phyloP scores from a whole-genome alignment of 2,797 vertebrate species.

The Eulemur coronatus region DNA sequence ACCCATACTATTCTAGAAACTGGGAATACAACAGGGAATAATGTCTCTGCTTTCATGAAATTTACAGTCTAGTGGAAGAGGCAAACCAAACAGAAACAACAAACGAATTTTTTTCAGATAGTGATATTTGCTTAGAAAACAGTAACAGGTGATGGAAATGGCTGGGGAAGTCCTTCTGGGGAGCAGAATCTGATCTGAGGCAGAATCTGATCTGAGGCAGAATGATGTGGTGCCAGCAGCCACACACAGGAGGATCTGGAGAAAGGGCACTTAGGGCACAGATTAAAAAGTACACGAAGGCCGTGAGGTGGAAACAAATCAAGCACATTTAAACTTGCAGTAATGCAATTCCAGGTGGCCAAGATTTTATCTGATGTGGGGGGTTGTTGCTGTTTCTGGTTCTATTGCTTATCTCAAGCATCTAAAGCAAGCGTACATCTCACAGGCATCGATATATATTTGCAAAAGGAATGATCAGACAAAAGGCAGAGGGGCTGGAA shows the following conservation, averaged over 20 bases:
- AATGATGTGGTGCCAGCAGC: background rate
- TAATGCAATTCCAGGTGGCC: background rate
- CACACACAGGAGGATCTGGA: background rate
- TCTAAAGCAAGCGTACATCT: background rate
- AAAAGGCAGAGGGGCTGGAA: background rate
- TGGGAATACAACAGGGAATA: background rate
- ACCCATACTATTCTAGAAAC: constrained; percentile 1
- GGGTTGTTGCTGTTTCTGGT: background rate
- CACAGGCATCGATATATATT: background rate
- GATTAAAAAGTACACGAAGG: background rate
- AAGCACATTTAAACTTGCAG: background rate
- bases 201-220: background rate
- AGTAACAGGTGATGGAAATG: background rate
- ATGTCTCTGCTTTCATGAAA: background rate
- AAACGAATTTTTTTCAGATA: background rate
- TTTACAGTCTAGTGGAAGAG: background rate
- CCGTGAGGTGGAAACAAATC: background rate
- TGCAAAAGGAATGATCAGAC: background rate
- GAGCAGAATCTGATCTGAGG: background rate
- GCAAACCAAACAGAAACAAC: background rate
- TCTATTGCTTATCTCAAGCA: background rate
- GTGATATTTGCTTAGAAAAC: constrained; percentile 36
- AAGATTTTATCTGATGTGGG: background rate
- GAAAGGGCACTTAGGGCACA: background rate
- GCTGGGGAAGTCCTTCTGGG: background rate